These are phyloP conservation scores for Pollicipes pollicipes DNA, from an alignment of 1,140 invertebrate species.

Conservation along the genomic window DNA sequence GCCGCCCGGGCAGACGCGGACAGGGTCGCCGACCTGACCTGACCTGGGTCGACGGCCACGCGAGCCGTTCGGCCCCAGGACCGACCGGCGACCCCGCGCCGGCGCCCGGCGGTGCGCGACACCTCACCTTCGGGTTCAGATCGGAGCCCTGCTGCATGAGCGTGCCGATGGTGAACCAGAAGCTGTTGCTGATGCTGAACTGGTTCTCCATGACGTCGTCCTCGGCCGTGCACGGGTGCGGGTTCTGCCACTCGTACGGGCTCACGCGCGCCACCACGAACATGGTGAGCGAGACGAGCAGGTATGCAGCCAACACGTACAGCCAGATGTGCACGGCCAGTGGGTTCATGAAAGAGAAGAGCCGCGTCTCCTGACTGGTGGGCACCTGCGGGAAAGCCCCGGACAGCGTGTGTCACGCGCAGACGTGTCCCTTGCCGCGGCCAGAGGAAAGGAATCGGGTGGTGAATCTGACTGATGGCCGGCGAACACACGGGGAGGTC, in stretches of 20 bases:
- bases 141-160: slow-evolving; percentile 88
- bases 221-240: slow-evolving; percentile 47
- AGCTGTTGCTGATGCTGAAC: slow-evolving; percentile 60
- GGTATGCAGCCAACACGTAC: slow-evolving; percentile 54
- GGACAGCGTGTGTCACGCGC: no score
- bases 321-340: slow-evolving; percentile 68
- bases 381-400: no score
- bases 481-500: background rate
- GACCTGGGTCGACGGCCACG: no score
- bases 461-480: background rate
- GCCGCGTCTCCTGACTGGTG: slow-evolving; percentile 45
- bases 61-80: background rate
- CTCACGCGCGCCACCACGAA: slow-evolving; percentile 63
- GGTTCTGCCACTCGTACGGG: slow-evolving; percentile 62
- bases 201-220: slow-evolving; percentile 44
- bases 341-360: slow-evolving; percentile 77
- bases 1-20: no score
- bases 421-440: background rate
- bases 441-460: slow-evolving; percentile 2
- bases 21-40: no score
- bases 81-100: no score
- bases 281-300: slow-evolving; percentile 59
- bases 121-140: slow-evolving; percentile 52
- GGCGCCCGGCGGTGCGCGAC: no score
- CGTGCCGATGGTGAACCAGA: slow-evolving; percentile 83